phyloP scores from a whole-genome alignment of 2,113 vertebrate genomes.

The Prolemur simus region DNA sequence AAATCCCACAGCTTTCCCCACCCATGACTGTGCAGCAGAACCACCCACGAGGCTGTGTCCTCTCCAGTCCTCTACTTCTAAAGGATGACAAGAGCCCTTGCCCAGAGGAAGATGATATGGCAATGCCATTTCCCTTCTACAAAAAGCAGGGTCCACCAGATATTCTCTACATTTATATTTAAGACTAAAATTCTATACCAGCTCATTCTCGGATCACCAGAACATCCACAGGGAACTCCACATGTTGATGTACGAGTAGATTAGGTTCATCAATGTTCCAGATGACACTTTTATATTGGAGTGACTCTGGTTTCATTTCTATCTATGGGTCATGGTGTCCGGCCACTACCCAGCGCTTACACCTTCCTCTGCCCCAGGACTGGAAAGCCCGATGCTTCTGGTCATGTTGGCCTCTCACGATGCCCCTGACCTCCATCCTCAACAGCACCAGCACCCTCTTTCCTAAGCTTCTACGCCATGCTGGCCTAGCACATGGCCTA shows the following conservation, averaged over 20 bases:
- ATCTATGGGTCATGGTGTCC: background rate
- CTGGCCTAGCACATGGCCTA: too few species aligned
- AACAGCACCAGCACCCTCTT: background rate
- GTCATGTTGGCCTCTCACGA: background rate
- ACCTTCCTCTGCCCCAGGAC: background rate
- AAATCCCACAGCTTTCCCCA: too few species aligned
- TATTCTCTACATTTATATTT: background rate
- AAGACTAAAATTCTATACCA: background rate
- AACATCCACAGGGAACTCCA: background rate
- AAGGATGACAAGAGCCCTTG: background rate
- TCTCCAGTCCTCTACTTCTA: background rate
- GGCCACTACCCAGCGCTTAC: background rate
- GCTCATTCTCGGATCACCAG: background rate
- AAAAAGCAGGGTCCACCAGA: background rate
- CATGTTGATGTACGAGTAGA: accelerated
- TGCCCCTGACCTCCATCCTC: background rate
- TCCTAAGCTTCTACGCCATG: background rate
- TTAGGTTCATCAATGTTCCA: background rate
- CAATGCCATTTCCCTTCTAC: background rate
- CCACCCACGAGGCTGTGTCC: background rate
- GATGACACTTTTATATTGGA: background rate
- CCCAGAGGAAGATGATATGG: background rate
- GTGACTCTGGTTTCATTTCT: background rate
- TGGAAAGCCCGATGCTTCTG: background rate
- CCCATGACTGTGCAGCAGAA: too few species aligned